A percentile compares a stretch with the other conserved stretches of the same genome.
Evolutionary conservation across 1,140 invertebrate genomes (phyloP).

Genomic region (Planococcus citri): DNA sequence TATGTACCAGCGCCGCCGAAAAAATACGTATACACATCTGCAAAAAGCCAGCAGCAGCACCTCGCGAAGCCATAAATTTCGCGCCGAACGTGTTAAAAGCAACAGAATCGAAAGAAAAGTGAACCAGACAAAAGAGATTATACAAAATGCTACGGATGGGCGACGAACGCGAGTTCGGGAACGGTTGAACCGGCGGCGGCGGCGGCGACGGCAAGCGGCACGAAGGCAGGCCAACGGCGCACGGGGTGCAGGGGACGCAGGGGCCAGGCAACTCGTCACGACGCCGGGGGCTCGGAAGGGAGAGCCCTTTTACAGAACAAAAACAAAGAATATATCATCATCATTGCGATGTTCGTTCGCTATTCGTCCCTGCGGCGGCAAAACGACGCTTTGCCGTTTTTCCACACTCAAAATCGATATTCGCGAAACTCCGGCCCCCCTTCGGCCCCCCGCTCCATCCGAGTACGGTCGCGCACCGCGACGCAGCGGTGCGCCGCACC

Average conservation of each 20-base stretch:
- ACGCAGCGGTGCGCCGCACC: too few species aligned
- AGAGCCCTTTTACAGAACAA: constrained; percentile 15
- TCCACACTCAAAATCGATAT: constrained; percentile 16
- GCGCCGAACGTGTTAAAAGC: constrained; percentile 14
- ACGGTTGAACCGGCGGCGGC: too few species aligned
- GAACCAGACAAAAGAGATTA: constrained; percentile 20
- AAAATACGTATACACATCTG: background rate
- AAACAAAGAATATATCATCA: constrained; percentile 20
- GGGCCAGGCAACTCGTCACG: background rate
- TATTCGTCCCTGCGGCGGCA: constrained; percentile 15
- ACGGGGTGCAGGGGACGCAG: background rate
- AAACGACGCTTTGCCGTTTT: constrained; percentile 11
- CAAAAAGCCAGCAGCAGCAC: background rate
- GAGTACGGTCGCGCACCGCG: background rate
- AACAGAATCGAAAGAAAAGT: constrained; percentile 20
- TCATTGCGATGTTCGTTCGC: constrained; percentile 17
- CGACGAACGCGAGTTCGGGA: background rate
- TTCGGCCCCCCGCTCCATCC: background rate
- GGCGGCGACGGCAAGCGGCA: background rate
- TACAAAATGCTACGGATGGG: background rate
- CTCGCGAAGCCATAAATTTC: constrained; percentile 13
- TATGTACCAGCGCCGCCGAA: background rate
- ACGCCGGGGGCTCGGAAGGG: constrained; percentile 11
- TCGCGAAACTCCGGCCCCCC: background rate
- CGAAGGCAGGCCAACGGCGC: background rate